Evolutionary conservation across 1,140 invertebrate species (phyloP), one percentile per base, ranked within the genome.

Genomic region (Telenomus remus): DNA sequence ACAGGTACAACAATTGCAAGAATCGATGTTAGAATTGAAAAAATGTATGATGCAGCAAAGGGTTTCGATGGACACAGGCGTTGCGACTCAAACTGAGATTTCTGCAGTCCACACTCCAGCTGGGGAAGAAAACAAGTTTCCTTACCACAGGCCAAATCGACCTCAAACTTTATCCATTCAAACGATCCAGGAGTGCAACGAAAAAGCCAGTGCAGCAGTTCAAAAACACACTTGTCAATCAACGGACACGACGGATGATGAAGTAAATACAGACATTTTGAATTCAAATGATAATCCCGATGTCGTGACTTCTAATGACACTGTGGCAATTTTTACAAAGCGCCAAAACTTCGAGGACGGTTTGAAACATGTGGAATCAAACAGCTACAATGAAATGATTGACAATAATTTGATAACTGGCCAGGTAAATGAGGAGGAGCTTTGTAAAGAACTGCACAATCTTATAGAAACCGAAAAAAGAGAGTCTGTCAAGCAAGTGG

Each of bases 71-170:
- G 88, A 89, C 35, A 90, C 90, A 48, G 91, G 89, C 8, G 91
- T 90, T 76, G 91, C 89, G 60, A 94, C 94, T 2, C 94, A 95
- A 87, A 95, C 94, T 0, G 94, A 95, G 87, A 92, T 95, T 63
- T 89, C 91, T 11, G 93, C 93, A 0, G 92, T 94, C 5, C 90
- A 92, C 78, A 94, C 93, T 0, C 93, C 93, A 4, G 85, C 86
- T 4, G 86, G 86, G 0, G 86, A 87, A 48, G 86, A 86, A 13
- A 84, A 87, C 59, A 82, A 81, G 15, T 87, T 87, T 65, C 86
- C 85, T 0, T 87, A 86, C 14, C 76, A 68, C 4, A 79, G 81
- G 50, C 77, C 85, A 11, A 71, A 76, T 47, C 79, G 86, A 75
- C 86, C 86, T 19, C 86, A 87, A 59, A 86, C 83, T 8, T 66